Base-by-base conservation (phyloP, 2,888 invertebrate species). In the Esperia sulphurella region DNA sequence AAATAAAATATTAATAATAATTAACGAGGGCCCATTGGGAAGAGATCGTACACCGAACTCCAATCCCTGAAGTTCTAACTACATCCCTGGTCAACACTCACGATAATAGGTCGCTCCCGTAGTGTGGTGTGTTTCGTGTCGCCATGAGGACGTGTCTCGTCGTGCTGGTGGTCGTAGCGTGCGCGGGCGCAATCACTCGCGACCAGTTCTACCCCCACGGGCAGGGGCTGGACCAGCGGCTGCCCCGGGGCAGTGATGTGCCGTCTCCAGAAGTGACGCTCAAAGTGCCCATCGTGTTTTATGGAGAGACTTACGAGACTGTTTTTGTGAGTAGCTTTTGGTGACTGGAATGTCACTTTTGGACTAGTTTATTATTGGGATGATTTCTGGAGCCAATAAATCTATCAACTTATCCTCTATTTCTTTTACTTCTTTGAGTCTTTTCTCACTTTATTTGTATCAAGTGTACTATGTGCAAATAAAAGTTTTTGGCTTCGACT, bases 281-380 rank as follows among this genome's bases (percentile, higher is more conserved):
- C 1, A 90, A 89, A 65, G 93, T 94, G 35, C 96, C 97, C 1
- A 91, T 98, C 48, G 89, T 92, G 44, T 96, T 96, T 85, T 98
- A 93, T 76, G 95, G 94, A 59, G 93, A 93, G 58, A 84, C 86
- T 54, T 97, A 95, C 78, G 92, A 93, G 48, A 91, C 92, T 33
- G 90, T 97, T 66, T 97, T 91, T 82, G 97, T 98, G 87, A 97
- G 97, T 96, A 97, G 10, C 33, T 4, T 21, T 21, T 21, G 21
- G 21, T 21, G 3, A 21, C 21, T 21, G n/a, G n/a, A n/a, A n/a
- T n/a, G n/a, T n/a, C n/a, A n/a, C n/a, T n/a, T 30, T 30, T 30
- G 7, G 30, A 30, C 38, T 5, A 12, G 13, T 39, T 6, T 39
- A 9, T 39, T 13, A 39, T 12, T 21, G 21, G 21, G 5, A 21